phyloP scores from a whole-genome alignment of 2,888 invertebrate genomes.

The Xanthia icteritia region DNA sequence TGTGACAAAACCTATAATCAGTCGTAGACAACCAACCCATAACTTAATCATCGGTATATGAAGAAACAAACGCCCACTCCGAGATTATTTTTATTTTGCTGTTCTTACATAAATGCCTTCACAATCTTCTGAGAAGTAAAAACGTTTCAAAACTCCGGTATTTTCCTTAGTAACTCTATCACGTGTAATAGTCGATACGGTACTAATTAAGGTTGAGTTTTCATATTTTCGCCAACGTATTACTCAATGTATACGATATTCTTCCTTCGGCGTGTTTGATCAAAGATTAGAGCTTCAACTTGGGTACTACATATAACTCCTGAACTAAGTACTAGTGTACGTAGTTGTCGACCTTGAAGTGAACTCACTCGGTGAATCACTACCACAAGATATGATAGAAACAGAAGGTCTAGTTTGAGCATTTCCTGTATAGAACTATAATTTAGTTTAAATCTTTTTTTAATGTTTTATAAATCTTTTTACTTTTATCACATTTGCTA shows the following conservation, averaged over 20 bases:
- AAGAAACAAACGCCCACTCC: slow-evolving; percentile 21
- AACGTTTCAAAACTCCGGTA: not conserved
- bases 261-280: slow-evolving; percentile 38
- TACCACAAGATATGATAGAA: not conserved
- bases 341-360: slow-evolving; percentile 66
- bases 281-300: slow-evolving; percentile 50
- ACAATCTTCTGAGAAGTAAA: not conserved
- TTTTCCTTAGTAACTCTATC: slow-evolving; percentile 32
- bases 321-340: slow-evolving; percentile 45
- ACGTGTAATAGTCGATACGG: not conserved
- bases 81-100: slow-evolving; percentile 16
- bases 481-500: too few relatives aligned
- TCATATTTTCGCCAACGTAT: slow-evolving; percentile 5
- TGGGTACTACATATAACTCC: slow-evolving; percentile 44
- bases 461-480: too few relatives aligned
- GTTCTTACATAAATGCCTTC: not conserved
- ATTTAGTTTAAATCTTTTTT: too few relatives aligned
- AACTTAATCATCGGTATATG: slow-evolving; percentile 3
- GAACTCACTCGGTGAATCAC: slow-evolving; percentile 58
- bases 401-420: slow-evolving; percentile 34
- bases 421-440: not conserved
- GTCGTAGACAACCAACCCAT: not conserved
- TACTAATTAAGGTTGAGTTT: not conserved
- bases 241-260: slow-evolving; percentile 27
- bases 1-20: slow-evolving; percentile 1